Evolutionary conservation across 1,140 invertebrate species (phyloP).

Genomic region (Mercenaria mercenaria): DNA sequence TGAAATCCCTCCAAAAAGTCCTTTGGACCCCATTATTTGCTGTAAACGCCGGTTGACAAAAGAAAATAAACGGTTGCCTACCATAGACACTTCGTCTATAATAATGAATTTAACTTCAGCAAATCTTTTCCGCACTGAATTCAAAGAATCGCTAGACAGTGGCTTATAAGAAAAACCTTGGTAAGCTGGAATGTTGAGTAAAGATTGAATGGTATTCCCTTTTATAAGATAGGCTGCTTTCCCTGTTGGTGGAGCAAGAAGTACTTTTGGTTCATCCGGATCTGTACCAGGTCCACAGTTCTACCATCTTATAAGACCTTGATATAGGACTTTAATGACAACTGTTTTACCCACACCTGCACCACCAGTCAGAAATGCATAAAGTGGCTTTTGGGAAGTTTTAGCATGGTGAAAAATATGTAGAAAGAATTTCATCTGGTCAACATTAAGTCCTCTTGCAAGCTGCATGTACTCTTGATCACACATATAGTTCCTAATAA

Average conservation of each 20-base stretch:
- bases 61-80: conserved; percentile 47
- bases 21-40: conserved; percentile 27
- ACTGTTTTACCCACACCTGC: conserved; percentile 70
- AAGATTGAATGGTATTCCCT: conserved; percentile 62
- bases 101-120: conserved; percentile 45
- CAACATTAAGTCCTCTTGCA: conserved; percentile 16
- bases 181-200: conserved; percentile 55
- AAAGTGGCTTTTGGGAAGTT: not conserved
- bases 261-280: not conserved
- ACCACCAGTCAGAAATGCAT: conserved; percentile 53
- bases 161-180: conserved; percentile 33
- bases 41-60: conserved; percentile 43
- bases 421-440: conserved; percentile 41
- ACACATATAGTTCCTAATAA: conserved; percentile 18
- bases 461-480: conserved; percentile 33
- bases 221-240: conserved; percentile 69
- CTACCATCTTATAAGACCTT: conserved; percentile 45
- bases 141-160: conserved; percentile 8
- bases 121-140: conserved; percentile 25
- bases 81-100: conserved; percentile 66
- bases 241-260: conserved; percentile 67
- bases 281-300: conserved; percentile 33
- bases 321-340: conserved; percentile 42
- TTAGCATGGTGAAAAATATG: conserved; percentile 24
- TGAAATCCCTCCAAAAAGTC: conserved; percentile 58